Base-by-base conservation (phyloP, 2,113 vertebrate genomes). In the Oncorhynchus masou region DNA sequence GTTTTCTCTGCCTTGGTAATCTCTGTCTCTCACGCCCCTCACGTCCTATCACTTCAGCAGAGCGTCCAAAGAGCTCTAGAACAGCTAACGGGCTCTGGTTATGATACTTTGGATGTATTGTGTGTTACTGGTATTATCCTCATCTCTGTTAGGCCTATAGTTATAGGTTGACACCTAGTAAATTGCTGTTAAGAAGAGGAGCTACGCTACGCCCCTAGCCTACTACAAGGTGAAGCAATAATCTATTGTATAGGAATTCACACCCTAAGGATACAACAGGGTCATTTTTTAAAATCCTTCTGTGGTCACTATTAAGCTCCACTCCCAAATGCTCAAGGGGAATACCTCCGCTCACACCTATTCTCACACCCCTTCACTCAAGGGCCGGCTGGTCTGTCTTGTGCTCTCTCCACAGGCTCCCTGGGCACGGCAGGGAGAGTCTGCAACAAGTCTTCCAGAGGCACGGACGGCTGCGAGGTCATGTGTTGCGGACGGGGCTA, bases 401-500 rank as follows among this genome's bases (percentile, higher is more conserved):
- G 11, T 6, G 1, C 7, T 79, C 9, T 68, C 77, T 74, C 68
- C 70, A 16, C 9, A 99, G 98, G 98, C 75, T 99, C 97, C 27
- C 84, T 99, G 88, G 98, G 98, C 69, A 99, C 98, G 0, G 95
- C 96, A 0, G 97, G 98, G 11, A 91, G 98, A 0, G 94, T 96
- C 71, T 99, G 98, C 92, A 97, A 90, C 94, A 98, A 96, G 89
- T 90, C 89, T 12, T 99, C 98, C 0, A 90, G 95, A 1, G 97
- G 95, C 60, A 96, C 95, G 0, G 97, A 99, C 0, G 95, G 98
- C 74, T 99, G 98, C 22, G 98, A 99, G 88, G 95, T 99, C 88
- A 99, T 99, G 98, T 99, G 98, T 91, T 99, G 98, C 6, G 97
- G 97, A 39, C 92, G 97, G n/a, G 98, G 98, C 54, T 99, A 99